These are phyloP conservation scores for Papilio dardanus DNA, from an alignment of 1,140 invertebrate genomes.

Conservation along the genomic window DNA sequence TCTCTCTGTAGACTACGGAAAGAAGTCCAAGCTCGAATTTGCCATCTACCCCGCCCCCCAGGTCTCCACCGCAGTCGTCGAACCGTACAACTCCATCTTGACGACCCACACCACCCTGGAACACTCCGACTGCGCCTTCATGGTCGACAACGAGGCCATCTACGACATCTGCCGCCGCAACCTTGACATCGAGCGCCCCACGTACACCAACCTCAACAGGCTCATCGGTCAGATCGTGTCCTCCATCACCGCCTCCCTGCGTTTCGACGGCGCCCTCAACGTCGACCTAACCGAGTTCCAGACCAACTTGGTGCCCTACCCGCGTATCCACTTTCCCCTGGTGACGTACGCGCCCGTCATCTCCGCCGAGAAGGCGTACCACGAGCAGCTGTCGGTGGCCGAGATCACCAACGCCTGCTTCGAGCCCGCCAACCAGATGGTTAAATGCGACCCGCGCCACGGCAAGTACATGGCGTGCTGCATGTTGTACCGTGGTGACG, in stretches of 20 bases:
- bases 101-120: constrained; percentile 93
- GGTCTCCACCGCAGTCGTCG: constrained; percentile 94
- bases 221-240: constrained; percentile 94
- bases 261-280: constrained; percentile 95
- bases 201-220: constrained; percentile 91
- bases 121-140: constrained; percentile 94
- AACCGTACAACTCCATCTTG: constrained; percentile 95
- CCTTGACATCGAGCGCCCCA: constrained; percentile 93
- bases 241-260: constrained; percentile 93
- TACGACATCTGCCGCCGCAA: constrained; percentile 96
- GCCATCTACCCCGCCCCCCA: constrained; percentile 95
- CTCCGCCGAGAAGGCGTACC: constrained; percentile 93
- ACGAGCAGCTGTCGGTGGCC: constrained; percentile 91
- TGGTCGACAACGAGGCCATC: constrained; percentile 93
- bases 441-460: constrained; percentile 95
- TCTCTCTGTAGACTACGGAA: constrained; percentile 94
- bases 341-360: constrained; percentile 94
- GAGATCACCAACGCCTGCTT: constrained; percentile 96
- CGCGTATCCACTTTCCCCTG: constrained; percentile 92
- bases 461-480: constrained; percentile 96
- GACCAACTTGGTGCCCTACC: constrained; percentile 93
- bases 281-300: constrained; percentile 96
- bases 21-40: constrained; percentile 95
- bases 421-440: constrained; percentile 95
- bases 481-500: constrained; percentile 90